phyloP scores from a whole-genome alignment of 2,797 vertebrate species.

The Dipus sagitta region DNA sequence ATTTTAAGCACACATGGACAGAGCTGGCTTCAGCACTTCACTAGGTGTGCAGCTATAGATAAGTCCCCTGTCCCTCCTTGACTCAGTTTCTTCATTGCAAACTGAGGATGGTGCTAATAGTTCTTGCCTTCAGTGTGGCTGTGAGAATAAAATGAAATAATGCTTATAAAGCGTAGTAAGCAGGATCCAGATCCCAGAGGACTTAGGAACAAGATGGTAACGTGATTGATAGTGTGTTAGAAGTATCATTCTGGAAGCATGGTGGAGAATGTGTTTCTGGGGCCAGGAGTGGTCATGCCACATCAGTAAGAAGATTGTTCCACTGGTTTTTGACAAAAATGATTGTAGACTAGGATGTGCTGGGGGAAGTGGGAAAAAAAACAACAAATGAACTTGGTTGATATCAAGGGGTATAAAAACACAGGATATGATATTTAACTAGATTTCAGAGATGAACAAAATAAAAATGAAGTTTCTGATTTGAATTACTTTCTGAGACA shows the following conservation, averaged over 20 bases:
- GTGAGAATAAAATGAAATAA: constrained; percentile 36
- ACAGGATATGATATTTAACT: constrained; percentile 31
- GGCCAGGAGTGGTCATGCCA: neutral
- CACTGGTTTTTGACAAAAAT: constrained; percentile 35
- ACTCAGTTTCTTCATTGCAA: constrained; percentile 55
- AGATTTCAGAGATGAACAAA: constrained; percentile 44
- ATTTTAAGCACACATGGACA: neutral
- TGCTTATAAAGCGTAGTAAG: neutral
- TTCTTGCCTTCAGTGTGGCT: neutral
- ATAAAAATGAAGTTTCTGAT: constrained; percentile 51
- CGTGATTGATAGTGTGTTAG: neutral
- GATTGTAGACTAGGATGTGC: neutral
- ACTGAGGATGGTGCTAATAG: neutral
- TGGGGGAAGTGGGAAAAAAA: neutral
- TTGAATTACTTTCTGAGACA: constrained; percentile 53
- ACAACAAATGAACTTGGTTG: neutral
- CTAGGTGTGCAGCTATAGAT: neutral
- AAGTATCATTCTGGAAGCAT: constrained; percentile 40
- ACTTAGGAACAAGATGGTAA: constrained; percentile 1
- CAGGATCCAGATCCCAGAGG: constrained; percentile 8
- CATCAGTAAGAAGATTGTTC: neutral
- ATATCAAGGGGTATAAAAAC: constrained; percentile 38
- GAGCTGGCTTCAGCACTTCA: neutral
- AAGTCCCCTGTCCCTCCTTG: constrained; percentile 20
- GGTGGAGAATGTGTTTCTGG: constrained; percentile 27